Conservation (phyloP, 2,113 vertebrate genomes). For the Dipodomys spectabilis region DNA sequence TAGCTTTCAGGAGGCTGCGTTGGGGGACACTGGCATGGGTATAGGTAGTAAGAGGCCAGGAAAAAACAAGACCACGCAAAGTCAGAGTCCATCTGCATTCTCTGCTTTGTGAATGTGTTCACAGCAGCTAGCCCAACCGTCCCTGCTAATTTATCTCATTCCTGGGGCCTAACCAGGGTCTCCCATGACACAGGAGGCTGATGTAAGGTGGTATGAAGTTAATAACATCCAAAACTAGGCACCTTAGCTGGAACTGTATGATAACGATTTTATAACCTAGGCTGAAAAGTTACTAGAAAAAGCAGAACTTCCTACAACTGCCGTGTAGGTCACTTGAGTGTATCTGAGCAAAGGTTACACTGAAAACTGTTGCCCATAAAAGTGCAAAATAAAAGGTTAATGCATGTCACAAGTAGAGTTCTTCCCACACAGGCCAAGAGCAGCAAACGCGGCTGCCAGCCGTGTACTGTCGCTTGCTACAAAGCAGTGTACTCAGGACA, state of each 20-base stretch:
- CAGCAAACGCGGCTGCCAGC: slow-evolving; percentile 75
- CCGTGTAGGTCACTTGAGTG: slow-evolving; percentile 80
- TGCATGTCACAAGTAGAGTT: slow-evolving; percentile 80
- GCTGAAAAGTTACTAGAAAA: slow-evolving; percentile 80
- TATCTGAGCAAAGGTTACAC: slow-evolving; percentile 80
- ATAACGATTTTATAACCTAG: slow-evolving; percentile 62
- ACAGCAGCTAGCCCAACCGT: slow-evolving; percentile 15
- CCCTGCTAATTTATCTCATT: background rate
- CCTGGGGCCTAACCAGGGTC: background rate
- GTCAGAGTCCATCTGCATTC: background rate
- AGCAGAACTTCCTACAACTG: slow-evolving; percentile 81
- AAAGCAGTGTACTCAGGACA: slow-evolving; percentile 79
- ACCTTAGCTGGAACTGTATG: slow-evolving; percentile 58
- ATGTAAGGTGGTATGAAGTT: background rate
- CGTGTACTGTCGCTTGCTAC: slow-evolving; percentile 77
- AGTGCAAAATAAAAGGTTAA: slow-evolving; percentile 84
- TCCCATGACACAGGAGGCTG: background rate
- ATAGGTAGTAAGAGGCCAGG: background rate
- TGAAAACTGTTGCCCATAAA: slow-evolving; percentile 85
- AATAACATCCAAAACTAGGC: background rate
- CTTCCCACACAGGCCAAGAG: slow-evolving; percentile 79
- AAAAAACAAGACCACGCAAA: background rate
- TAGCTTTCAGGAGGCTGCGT: slow-evolving; percentile 6
- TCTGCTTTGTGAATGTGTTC: background rate
- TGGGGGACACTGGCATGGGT: slow-evolving; percentile 9